Evolutionary conservation across 53 echinoderm and acorn worm genomes (phyloP).

Genomic region (Paracentrotus lividus): DNA sequence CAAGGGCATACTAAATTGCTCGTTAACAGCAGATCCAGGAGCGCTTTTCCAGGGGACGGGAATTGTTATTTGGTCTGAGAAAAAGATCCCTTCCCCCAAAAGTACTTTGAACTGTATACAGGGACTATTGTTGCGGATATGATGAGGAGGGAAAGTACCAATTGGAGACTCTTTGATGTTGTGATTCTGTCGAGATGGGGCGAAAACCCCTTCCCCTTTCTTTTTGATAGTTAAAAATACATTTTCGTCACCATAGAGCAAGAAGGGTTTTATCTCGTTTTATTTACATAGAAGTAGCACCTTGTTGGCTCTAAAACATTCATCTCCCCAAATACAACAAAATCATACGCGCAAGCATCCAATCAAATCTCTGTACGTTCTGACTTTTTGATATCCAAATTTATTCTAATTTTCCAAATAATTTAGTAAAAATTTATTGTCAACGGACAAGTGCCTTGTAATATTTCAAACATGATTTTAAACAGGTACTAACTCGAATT

Average conservation of each 20-base stretch:
- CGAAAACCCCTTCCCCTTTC: background rate
- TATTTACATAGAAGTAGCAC: too few relatives aligned
- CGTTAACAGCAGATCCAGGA: constrained; percentile 29
- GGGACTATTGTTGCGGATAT: background rate
- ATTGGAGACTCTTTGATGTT: background rate
- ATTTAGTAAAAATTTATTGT: background rate
- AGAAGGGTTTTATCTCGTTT: too few relatives aligned
- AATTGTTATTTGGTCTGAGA: constrained; percentile 10
- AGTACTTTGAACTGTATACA: constrained; percentile 63
- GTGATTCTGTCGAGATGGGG: background rate
- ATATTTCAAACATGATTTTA: too few relatives aligned
- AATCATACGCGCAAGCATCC: too few relatives aligned
- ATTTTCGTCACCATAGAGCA: too few relatives aligned
- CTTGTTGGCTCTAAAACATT: too few relatives aligned
- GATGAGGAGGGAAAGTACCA: constrained; percentile 17
- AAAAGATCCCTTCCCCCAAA: background rate
- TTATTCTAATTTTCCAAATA: background rate
- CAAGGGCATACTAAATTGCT: constrained; percentile 51
- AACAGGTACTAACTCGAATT: too few relatives aligned
- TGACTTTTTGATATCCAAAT: background rate
- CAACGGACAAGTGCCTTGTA: background rate
- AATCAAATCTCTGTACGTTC: too few relatives aligned
- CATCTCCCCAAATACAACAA: too few relatives aligned
- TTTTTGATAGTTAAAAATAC: too few relatives aligned
- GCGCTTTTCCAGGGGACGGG: constrained; percentile 63